Percentiles rank a stretch among this genome's conserved stretches.
phyloP scores from a whole-genome alignment of 2,113 vertebrate genomes.

The Scophthalmus maximus region DNA sequence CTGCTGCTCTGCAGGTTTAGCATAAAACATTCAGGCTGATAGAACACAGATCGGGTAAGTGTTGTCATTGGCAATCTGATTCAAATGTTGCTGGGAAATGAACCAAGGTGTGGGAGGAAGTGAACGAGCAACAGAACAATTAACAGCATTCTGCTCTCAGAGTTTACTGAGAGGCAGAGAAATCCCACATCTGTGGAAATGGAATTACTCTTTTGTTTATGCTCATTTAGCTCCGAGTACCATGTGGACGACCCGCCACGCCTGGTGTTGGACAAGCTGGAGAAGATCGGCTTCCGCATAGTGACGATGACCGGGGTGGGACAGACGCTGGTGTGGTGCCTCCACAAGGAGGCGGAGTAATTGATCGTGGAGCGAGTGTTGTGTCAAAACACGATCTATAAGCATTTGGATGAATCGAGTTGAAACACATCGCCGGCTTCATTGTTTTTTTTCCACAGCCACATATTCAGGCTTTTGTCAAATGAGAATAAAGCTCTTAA shows the following conservation, averaged over 20 bases:
- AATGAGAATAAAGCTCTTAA: not conserved
- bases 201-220: conserved; percentile 58
- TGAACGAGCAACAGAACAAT: conserved; percentile 69
- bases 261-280: conserved; percentile 95
- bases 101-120: conserved; percentile 76
- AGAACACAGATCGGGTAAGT: conserved; percentile 68
- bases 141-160: conserved; percentile 56
- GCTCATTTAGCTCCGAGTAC: conserved; percentile 89
- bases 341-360: conserved; percentile 87
- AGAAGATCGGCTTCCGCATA: conserved; percentile 89
- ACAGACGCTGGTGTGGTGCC: conserved; percentile 98
- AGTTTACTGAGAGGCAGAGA: conserved; percentile 57
- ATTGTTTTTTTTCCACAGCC: not conserved
- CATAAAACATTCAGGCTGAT: conserved; percentile 67
- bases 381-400: not conserved
- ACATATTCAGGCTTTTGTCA: not conserved
- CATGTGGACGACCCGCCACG: conserved; percentile 91
- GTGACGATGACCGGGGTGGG: conserved; percentile 95
- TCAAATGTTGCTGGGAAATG: conserved; percentile 75
- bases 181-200: conserved; percentile 57
- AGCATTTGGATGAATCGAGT: not conserved
- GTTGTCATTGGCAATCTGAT: conserved; percentile 75
- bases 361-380: not conserved
- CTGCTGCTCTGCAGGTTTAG: conserved; percentile 63
- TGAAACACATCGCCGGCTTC: no score